These are phyloP conservation scores for Nasonovia ribisnigri DNA, from an alignment of 2,888 invertebrate species.

Conservation along the genomic window DNA sequence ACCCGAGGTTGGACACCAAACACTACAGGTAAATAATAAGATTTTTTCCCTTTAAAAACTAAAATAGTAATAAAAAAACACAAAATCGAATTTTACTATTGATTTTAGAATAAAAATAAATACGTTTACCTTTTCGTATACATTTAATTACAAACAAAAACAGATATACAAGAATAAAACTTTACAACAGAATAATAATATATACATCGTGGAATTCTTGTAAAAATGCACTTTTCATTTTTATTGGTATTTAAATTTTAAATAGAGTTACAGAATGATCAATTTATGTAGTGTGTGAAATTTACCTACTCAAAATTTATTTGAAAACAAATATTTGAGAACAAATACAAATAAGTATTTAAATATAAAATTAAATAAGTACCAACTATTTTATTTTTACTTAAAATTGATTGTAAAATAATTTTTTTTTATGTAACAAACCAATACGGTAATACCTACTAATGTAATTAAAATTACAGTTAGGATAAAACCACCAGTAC, in stretches of 20 bases:
- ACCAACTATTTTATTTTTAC: background rate
- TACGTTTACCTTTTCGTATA: background rate
- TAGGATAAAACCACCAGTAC: background rate
- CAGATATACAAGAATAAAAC: background rate
- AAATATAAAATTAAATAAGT: background rate
- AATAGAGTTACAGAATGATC: background rate
- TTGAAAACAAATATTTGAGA: background rate
- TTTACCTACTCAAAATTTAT: background rate
- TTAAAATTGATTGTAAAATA: background rate
- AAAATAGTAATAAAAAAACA: background rate
- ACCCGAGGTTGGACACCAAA: constrained; percentile 56
- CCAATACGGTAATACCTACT: background rate
- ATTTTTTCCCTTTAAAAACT: background rate
- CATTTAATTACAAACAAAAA: background rate
- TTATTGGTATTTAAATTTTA: background rate
- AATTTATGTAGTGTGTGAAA: background rate
- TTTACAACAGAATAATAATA: background rate
- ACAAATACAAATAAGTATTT: background rate
- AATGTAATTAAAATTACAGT: background rate
- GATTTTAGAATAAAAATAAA: background rate
- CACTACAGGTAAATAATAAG: constrained; percentile 42
- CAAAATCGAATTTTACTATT: background rate
- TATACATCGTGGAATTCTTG: background rate
- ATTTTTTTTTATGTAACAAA: background rate
- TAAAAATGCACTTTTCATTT: background rate